Base-by-base conservation (phyloP, 2,797 vertebrate genomes). In the Sebastes alutus region DNA sequence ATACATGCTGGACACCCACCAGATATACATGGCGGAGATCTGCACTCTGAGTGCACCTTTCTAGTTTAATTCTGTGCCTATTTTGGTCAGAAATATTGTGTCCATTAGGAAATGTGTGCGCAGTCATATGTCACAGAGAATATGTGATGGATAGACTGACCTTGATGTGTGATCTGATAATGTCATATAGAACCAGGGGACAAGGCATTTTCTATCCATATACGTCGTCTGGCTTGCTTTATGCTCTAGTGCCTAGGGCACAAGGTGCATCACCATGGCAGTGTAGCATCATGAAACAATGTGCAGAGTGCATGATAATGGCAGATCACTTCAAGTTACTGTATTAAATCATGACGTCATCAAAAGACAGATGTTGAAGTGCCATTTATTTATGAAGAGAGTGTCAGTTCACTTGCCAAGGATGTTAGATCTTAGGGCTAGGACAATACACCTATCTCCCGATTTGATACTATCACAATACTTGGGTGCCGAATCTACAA, bases 121-220 rank as follows among this genome's bases (percentile, higher is more conserved):
- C 11, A 55, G 22, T 63, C 42, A 2, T 75, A 77, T 72, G 75
- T 80, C 72, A 18, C 29, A 18, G 54, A 62, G 33, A 62, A 77
- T 64, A 25, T 1, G 9, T 42, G 20, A 77, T 70, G 56, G 25
- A 64, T 60, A 35, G 38, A 33, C 58, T 72, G 75, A 69, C 75
- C 54, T 84, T 87, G 72, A 80, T 70, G 66, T 69, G 65, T 73
- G 71, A 75, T 83, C 29, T 75, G 54, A 85, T 74, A 74, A 76
- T 75, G 83, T 81, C 64, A 63, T 55, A 38, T 20, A 58, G 66
- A 62, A 75, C 62, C 42, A 22, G 20, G 20, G 55, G 60, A 52
- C 6, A 14, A 67, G 25, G 35, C 2, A 4, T 23, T 49, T 62
- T 16, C 56, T 38, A 4, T 59, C 33, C 18, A 6, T 78, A 18